Conservation (phyloP, 2,888 invertebrate genomes). For the Cantharis flavilabris region DNA sequence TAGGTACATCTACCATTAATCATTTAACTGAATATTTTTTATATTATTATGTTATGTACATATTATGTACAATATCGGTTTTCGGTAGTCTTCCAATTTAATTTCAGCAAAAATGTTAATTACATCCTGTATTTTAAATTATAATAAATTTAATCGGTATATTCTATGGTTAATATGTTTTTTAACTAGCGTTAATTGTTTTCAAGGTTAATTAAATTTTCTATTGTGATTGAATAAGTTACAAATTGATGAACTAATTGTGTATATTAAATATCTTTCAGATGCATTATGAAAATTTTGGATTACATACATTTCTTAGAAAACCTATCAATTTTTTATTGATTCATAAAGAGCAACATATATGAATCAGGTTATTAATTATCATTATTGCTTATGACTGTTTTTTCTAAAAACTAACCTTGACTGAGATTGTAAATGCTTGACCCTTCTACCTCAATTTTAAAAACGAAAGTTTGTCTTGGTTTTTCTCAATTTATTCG, state of each 20-base stretch:
- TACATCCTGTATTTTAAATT: background rate
- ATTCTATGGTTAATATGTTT: no score
- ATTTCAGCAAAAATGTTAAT: background rate
- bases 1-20: no score
- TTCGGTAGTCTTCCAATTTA: background rate
- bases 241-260: background rate
- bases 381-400: background rate
- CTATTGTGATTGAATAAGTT: background rate
- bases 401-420: background rate
- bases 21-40: background rate
- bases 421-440: background rate
- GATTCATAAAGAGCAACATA: background rate
- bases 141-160: background rate
- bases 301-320: background rate
- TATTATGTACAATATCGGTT: background rate
- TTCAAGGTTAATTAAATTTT: background rate
- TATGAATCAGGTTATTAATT: background rate
- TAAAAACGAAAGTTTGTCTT: background rate
- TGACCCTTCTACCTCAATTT: background rate
- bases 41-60: background rate
- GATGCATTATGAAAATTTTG: background rate
- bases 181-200: background rate
- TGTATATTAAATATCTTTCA: background rate
- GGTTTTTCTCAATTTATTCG: background rate
- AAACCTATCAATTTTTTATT: background rate